These are phyloP conservation scores for Erinaceus europaeus DNA, from an alignment of 2,113 vertebrate genomes.

Conservation along the genomic window DNA sequence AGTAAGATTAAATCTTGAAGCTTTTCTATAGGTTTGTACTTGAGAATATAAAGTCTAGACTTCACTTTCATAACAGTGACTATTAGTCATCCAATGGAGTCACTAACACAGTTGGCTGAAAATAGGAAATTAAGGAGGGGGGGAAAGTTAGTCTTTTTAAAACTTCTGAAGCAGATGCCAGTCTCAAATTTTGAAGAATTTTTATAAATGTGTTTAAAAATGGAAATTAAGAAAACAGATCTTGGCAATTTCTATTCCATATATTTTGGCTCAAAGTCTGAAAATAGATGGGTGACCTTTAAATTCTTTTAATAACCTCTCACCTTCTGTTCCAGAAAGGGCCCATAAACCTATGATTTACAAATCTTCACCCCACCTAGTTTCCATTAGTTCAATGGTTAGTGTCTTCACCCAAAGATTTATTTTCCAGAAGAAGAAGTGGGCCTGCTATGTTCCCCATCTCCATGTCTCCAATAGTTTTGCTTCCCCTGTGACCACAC, in stretches of 20 bases:
- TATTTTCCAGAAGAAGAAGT: background rate
- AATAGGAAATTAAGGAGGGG: background rate
- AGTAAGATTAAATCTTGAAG: background rate
- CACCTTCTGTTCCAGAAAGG: background rate
- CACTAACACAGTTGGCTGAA: background rate
- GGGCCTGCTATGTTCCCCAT: background rate
- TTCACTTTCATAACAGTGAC: background rate
- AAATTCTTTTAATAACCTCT: background rate
- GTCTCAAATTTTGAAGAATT: conserved; percentile 18
- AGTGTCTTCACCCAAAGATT: background rate
- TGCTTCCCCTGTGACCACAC: background rate
- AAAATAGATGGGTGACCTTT: background rate
- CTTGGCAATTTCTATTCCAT: background rate
- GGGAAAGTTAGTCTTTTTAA: background rate
- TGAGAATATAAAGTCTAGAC: background rate
- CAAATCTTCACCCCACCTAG: background rate
- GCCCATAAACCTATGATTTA: background rate
- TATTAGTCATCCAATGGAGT: conserved; percentile 10
- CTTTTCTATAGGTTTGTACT: background rate
- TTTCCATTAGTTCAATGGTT: background rate
- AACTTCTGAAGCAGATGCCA: conserved; percentile 28
- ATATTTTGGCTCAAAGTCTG: conserved; percentile 26
- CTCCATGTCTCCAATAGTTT: too few species aligned
- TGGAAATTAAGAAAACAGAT: background rate
- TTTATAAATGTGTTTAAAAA: conserved; percentile 31